Base-by-base conservation (phyloP, 2,113 vertebrate genomes). In the Pachypanchax playfairii region DNA sequence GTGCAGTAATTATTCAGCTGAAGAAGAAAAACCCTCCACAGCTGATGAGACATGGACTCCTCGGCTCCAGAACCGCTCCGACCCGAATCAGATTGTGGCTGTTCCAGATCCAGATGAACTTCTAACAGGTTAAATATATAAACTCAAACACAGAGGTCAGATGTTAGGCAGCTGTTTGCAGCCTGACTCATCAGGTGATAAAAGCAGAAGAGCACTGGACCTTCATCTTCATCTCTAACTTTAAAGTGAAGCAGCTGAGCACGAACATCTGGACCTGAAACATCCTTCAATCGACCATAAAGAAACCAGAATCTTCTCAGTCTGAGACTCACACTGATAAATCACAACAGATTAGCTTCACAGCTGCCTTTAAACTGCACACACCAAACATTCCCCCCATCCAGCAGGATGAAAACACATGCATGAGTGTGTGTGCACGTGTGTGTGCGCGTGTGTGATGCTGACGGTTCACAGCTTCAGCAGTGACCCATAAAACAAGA, bases 401-500 rank as follows among this genome's bases (percentile, higher is more conserved):
- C 4, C 28, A 29, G 4, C 28, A 29, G 28, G 28, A 29, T 29
- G 28, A 12, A 35, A 11, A 11, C n/a, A n/a, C n/a, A n/a, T n/a
- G n/a, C n/a, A n/a, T n/a, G n/a, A n/a, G n/a, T n/a, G n/a, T n/a
- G n/a, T n/a, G n/a, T n/a, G n/a, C n/a, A n/a, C n/a, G n/a, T n/a
- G n/a, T n/a, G n/a, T n/a, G n/a, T n/a, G n/a, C n/a, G n/a, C n/a
- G n/a, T 36, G 35, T 36, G 35, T 61, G 33, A 58, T 0, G 15
- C 14, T 31, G 56, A 54, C 28, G 52, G 3, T 36, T 50, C 14
- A 2, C 1, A 36, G n/a, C 44, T 59, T 10, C 33, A 14, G 22
- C 60, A 18, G 20, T 49, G 75, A 79, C 42, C 60, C 68, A 6
- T 46, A 17, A 33, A 72, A 61, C 10, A 12, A 33, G 38, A 41